Evolutionary conservation across 2,113 vertebrate species (phyloP), one percentile per base, ranked within the genome.

Genomic region (Brachyhypopomus occidentalis): DNA sequence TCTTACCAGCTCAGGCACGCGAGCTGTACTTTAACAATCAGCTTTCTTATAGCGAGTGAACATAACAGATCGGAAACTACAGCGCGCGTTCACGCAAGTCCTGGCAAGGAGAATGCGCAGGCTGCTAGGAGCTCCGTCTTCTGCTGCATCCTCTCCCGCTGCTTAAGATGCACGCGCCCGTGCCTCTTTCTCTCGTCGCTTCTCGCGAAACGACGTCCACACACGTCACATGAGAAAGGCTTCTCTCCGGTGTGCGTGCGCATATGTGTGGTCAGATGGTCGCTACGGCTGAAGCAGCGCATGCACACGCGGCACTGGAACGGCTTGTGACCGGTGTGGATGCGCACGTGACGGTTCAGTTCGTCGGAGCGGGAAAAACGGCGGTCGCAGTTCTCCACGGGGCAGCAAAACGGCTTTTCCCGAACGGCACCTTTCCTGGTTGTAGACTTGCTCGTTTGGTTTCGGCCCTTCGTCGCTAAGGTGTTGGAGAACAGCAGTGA

Each of bases 231-330:
- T 38, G 97, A 96, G 87, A 98, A 98, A 27, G 97, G 97, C 86
- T 98, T 98, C 86, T 98, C 97, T 0, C 97, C 97, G 0, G 97
- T 98, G 94, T 98, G 97, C 34, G 97, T 98, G 89, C 97, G 93
- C 91, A 96, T 96, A 92, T 98, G 97, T 19, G 97, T 98, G 89
- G 96, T 98, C 83, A 98, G 95, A 92, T 98, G 97, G 94, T 98
- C 97, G 56, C 97, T 98, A 91, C 97, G 96, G 94, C 97, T 98
- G 91, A 98, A 98, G 89, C 94, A 96, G 84, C 97, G 91, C 88
- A 96, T 81, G 91, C 97, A 98, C 88, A 98, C 95, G 83, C 94
- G 89, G 90, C 97, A 98, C 92, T 96, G 95, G 93, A 98, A 98
- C 34, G 96, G 97, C 66, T 98, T 98, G 93, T 98, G 97, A n/a